Conservation (phyloP, 2,797 vertebrate genomes). For the Sebastes oblongus region DNA sequence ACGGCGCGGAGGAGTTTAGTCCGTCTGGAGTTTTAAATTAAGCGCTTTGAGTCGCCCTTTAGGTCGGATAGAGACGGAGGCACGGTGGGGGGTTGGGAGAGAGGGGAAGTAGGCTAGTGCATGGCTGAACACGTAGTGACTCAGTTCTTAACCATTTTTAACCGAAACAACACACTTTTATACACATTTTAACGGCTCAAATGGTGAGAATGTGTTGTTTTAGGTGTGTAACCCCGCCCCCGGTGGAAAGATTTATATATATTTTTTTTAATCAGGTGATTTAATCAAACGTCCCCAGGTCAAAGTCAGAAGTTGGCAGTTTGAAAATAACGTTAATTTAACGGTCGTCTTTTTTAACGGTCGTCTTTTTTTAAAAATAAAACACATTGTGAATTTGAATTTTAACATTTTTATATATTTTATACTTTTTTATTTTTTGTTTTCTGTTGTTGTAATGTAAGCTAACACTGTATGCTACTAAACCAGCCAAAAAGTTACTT, state of each 20-base stretch:
- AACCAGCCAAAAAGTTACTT: too few relatives aligned
- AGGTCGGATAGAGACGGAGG: constrained; percentile 57
- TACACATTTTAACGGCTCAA: background rate
- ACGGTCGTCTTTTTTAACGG: too few relatives aligned
- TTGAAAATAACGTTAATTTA: background rate
- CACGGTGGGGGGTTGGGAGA: constrained; percentile 82
- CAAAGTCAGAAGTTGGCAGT: constrained; percentile 21
- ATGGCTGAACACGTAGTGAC: constrained; percentile 67
- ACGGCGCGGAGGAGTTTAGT: constrained; percentile 79
- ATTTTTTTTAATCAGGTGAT: background rate
- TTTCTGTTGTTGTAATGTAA: background rate
- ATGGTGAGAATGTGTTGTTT: accelerated
- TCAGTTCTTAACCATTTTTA: constrained; percentile 29
- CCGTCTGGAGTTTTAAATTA: constrained; percentile 85
- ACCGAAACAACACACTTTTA: constrained; percentile 12
- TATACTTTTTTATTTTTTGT: background rate
- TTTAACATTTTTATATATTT: background rate
- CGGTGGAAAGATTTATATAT: background rate
- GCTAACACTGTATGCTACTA: background rate
- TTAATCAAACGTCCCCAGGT: constrained; percentile 44
- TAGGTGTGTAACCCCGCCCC: background rate
- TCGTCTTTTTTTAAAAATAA: background rate
- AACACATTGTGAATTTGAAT: background rate
- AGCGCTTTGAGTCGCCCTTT: constrained; percentile 84
- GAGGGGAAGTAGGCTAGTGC: constrained; percentile 64